Percentiles rank a stretch among this genome's conserved stretches.
Evolutionary conservation across 37 sponge, comb jelly and placozoan species (phyloP).

Genomic region (Oopsacas minuta): DNA sequence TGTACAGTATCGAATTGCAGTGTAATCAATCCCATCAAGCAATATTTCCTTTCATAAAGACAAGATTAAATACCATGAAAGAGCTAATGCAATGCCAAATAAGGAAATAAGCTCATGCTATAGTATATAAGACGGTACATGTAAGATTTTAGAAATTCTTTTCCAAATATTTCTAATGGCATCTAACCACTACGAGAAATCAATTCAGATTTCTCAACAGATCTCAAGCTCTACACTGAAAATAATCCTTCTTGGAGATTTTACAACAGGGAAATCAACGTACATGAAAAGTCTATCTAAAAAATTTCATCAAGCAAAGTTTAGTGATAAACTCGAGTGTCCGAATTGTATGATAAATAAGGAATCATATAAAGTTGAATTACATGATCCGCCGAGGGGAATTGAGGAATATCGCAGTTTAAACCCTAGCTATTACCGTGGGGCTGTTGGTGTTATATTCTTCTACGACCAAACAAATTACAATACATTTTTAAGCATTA

Average conservation of each 20-base stretch:
- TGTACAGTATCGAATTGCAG: too few species aligned
- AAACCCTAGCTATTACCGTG: background rate
- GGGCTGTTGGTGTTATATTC: slow-evolving; percentile 3
- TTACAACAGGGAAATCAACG: slow-evolving; percentile 11
- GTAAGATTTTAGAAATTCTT: too few species aligned
- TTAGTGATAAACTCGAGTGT: background rate
- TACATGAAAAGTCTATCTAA: background rate
- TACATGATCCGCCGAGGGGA: background rate
- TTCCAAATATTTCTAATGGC: too few species aligned
- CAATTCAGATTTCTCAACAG: too few species aligned
- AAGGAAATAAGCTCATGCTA: too few species aligned
- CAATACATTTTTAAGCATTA: background rate
- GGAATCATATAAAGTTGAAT: background rate
- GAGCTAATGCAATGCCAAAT: too few species aligned
- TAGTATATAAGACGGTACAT: too few species aligned
- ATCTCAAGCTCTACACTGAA: background rate
- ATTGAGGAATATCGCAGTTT: background rate
- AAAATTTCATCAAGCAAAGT: background rate
- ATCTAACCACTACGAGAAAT: too few species aligned
- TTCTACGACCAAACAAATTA: slow-evolving; percentile 3
- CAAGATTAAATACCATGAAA: too few species aligned
- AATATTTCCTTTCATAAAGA: too few species aligned
- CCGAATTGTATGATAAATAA: background rate
- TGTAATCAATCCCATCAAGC: too few species aligned
- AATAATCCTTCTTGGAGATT: background rate